Percentiles rank a stretch among this genome's conserved stretches.
Conservation (phyloP, 2,113 vertebrate species). For the Hucho hucho region DNA sequence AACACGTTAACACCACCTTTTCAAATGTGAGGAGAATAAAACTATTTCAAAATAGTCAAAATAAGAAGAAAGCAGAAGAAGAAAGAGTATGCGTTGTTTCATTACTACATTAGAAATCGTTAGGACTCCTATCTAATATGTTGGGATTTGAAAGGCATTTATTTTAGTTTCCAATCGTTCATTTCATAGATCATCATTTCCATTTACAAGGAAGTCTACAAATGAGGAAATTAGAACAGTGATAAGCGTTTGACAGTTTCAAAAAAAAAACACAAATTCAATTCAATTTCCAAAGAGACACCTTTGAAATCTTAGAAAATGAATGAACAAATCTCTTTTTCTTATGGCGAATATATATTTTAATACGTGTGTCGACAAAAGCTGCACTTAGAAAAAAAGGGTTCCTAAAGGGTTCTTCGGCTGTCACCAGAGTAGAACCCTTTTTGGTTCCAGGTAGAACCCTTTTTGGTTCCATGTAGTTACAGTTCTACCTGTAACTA, state of each 20-base stretch:
- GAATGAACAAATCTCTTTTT: background rate
- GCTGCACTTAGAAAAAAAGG: background rate
- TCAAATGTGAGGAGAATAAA: too few species aligned
- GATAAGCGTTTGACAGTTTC: too few species aligned
- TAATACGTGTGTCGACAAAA: background rate
- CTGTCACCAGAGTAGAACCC: too few species aligned
- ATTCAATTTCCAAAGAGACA: background rate
- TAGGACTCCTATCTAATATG: background rate
- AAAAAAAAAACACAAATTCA: background rate
- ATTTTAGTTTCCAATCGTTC: background rate
- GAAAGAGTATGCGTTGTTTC: background rate
- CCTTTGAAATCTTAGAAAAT: background rate
- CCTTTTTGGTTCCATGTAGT: too few species aligned
- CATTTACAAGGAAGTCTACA: background rate
- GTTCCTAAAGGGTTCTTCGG: too few species aligned
- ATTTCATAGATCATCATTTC: background rate
- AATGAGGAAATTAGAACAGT: background rate
- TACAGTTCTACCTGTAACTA: too few species aligned
- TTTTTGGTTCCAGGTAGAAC: too few species aligned
- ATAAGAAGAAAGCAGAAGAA: background rate
- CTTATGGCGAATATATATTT: constrained; percentile 24
- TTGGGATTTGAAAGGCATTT: background rate
- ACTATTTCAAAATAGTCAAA: too few species aligned
- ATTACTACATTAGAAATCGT: background rate
- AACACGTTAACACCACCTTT: too few species aligned